Evolutionary conservation across 2,888 invertebrate genomes (phyloP).

Genomic region (Actias luna): DNA sequence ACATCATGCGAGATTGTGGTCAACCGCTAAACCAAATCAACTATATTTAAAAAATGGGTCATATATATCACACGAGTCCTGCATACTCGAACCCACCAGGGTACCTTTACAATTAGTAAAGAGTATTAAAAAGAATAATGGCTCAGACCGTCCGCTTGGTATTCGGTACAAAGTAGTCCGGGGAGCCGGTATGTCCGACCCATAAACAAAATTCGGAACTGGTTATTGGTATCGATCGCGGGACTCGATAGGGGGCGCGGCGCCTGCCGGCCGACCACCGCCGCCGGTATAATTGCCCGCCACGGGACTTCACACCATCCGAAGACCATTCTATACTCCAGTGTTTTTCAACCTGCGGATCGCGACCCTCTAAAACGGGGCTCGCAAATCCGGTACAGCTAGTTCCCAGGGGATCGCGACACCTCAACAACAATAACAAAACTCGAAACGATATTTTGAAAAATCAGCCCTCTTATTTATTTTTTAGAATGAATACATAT

Average conservation of each 20-base stretch:
- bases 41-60: neutral
- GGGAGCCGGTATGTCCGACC: slow-evolving; percentile 42
- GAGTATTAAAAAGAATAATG: slow-evolving; percentile 32
- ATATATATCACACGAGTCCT: neutral
- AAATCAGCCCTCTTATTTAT: too few species aligned
- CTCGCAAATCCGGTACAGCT: too few species aligned
- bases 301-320: slow-evolving; percentile 78
- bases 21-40: too few species aligned
- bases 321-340: slow-evolving; percentile 8
- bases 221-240: slow-evolving; percentile 76
- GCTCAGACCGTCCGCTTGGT: slow-evolving; percentile 37
- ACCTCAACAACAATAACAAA: too few species aligned
- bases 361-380: too few species aligned
- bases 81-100: neutral
- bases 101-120: slow-evolving; percentile 31
- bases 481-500: too few species aligned
- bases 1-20: too few species aligned
- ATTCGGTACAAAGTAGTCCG: slow-evolving; percentile 41
- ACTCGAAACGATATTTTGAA: too few species aligned
- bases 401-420: too few species aligned
- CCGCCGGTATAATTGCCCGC: slow-evolving; percentile 77
- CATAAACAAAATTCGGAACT: slow-evolving; percentile 74
- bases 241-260: slow-evolving; percentile 75
- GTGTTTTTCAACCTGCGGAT: too few species aligned
- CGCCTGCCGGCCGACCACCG: slow-evolving; percentile 75